Evolutionary conservation across 2,888 invertebrate species (phyloP), one percentile per base, ranked within the genome.

Genomic region (Lasioglossum pauxillum): DNA sequence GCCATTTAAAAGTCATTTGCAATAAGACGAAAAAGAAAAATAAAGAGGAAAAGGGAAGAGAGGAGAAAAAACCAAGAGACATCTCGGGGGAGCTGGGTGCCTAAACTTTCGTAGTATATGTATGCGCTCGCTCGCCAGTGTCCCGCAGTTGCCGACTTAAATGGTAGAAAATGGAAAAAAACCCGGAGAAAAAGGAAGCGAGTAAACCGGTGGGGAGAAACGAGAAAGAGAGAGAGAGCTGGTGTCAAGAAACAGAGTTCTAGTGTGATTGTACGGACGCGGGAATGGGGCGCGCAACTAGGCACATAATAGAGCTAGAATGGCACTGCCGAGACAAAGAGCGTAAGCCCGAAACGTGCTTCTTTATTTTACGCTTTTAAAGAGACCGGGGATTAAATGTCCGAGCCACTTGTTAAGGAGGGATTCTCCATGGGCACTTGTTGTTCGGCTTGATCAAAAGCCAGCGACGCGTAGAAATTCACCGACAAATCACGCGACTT

Each of bases 1-100:
- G 71, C 78, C 87, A 86, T 87, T 90, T 85, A 86, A 89, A 89
- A 87, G 89, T 90, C 86, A 87, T 87, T 90, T 84, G 82, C 83
- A 77, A 87, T 84, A 90, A 86, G 90, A 79, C 79, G 82, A 77
- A 73, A 78, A 71, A 69, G 19, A 67, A 69, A 10, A 38, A 69
- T 8, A 67, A 67, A 35, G 2, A 8, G 16, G 31, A 19, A 49
- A 64, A 57, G 57, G 31, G 27, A 14, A 14, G 14, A 27, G 27
- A 2, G 23, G 10, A 19, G 35, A 38, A 38, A 44, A 67, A 49
- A 72, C 71, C 83, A 81, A 78, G 31, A 16, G 64, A 16, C 31
- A 7, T 31, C 14, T 31, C 7, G 27, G 1, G 27, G 31, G 16
- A 5, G 27, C 31, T 64, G 67, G 80, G 80, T 74, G 83, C 82